Conservation (phyloP, 2,888 invertebrate species). For the Athalia cordata region DNA sequence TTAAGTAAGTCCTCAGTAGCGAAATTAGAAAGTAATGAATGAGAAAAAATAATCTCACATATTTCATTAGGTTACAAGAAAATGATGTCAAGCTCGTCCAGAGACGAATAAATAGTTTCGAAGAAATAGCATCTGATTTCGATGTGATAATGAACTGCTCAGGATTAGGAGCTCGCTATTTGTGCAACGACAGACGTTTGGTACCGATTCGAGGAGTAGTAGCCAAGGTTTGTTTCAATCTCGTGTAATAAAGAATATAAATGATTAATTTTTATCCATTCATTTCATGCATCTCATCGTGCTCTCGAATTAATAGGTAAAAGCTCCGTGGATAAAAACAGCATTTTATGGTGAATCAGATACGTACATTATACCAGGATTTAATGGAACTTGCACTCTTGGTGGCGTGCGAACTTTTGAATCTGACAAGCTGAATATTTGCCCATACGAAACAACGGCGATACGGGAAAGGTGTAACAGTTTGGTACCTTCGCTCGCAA, state of each 20-base stretch:
- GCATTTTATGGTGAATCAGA: conserved; percentile 91
- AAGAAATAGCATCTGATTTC: conserved; percentile 77
- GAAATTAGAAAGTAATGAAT: not conserved
- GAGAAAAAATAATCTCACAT: not conserved
- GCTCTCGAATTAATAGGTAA: conserved; percentile 74
- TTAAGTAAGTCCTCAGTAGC: not conserved
- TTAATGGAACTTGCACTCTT: conserved; percentile 83
- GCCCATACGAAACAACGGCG: conserved; percentile 83
- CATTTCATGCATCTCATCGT: not conserved
- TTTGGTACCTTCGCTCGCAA: conserved; percentile 81
- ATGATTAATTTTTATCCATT: not conserved
- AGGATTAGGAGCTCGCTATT: conserved; percentile 86
- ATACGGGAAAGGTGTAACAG: conserved; percentile 87
- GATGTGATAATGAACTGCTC: conserved; percentile 90
- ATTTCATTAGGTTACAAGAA: conserved; percentile 75
- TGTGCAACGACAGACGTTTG: conserved; percentile 85
- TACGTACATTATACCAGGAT: conserved; percentile 89
- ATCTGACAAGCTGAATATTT: conserved; percentile 81
- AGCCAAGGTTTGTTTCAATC: conserved; percentile 76
- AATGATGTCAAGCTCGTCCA: conserved; percentile 80
- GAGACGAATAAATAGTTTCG: conserved; percentile 78
- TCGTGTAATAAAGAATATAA: not conserved
- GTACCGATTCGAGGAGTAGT: conserved; percentile 91
- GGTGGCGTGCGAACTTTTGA: conserved; percentile 92
- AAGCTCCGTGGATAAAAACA: conserved; percentile 92